These are phyloP conservation scores for Lasioglossum albipes DNA, from an alignment of 1,140 invertebrate genomes.

Conservation along the genomic window DNA sequence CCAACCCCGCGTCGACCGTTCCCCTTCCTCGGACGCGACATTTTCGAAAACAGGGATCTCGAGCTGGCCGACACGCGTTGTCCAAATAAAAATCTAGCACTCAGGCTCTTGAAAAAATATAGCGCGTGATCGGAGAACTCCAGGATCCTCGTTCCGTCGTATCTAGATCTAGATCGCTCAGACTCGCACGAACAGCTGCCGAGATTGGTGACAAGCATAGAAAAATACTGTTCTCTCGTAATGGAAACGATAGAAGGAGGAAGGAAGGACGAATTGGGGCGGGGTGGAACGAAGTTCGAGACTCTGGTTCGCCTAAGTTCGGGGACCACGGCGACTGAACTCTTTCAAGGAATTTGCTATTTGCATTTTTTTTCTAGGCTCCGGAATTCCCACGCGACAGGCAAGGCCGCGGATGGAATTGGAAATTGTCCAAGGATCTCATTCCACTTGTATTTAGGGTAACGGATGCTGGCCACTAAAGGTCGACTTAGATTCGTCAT, in stretches of 20 bases:
- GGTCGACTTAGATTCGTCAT: neutral
- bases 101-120: neutral
- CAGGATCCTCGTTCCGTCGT: too few species aligned
- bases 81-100: too few species aligned
- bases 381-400: neutral
- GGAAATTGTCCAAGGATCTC: neutral
- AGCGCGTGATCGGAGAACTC: neutral
- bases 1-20: too few species aligned
- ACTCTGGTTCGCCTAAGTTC: neutral
- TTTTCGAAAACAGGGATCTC: too few species aligned
- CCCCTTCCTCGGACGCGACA: too few species aligned
- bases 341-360: too few species aligned
- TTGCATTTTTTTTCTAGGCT: too few species aligned
- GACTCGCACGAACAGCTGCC: neutral
- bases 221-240: constrained; percentile 12
- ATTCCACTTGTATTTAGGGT: neutral
- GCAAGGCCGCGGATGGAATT: neutral
- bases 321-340: too few species aligned
- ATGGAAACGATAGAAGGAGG: neutral
- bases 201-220: neutral
- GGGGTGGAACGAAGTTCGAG: neutral
- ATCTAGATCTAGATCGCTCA: too few species aligned
- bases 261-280: neutral
- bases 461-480: neutral
- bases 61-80: too few species aligned